Base-by-base conservation (phyloP, 2,113 vertebrate genomes). In the Antennarius striatus region DNA sequence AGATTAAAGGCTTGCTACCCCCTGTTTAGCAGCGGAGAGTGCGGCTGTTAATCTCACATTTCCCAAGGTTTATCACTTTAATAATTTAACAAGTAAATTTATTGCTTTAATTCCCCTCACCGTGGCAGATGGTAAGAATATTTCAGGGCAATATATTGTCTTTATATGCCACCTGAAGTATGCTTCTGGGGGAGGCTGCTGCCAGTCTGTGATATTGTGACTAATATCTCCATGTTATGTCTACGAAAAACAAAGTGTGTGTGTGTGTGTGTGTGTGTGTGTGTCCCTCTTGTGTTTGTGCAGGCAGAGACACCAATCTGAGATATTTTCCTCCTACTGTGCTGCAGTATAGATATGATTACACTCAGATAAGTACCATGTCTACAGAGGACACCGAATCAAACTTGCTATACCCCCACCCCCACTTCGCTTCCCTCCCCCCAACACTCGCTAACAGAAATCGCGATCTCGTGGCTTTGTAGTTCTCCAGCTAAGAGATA, bases 31-130 rank as follows among this genome's bases (percentile, higher is more conserved):
- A 63, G 62, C 70, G 49, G 17, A 15, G 59, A 60, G 51, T 12
- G 46, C 51, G 51, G 48, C 55, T 56, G 51, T 86, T 78, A 79
- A 88, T 91, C 81, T 82, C 58, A 39, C 60, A 62, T 81, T 65
- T 81, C 72, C 59, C 61, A 58, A 52, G 85, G 84, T 88, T 88
- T 86, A 86, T 85, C 77, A 84, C 80, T 76, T 91, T 77, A 90
- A 89, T 91, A 90, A 90, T 90, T 90, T 73, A 89, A 77, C 77
- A 70, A 78, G 52, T 72, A 72, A 89, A 91, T 91, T 89, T 91
- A 91, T 92, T 71, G 79, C 84, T 92, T 92, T 88, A 90, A 92
- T 93, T 89, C 89, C 65, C 56, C 17, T 16, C 79, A 55, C 80
- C 5, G 64, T 82, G 49, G 82, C 87, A 79, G 80, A 80, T 73